Evolutionary conservation across 2,888 invertebrate species (phyloP), one percentile per base, ranked within the genome.

Genomic region (Emmelina monodactyla): DNA sequence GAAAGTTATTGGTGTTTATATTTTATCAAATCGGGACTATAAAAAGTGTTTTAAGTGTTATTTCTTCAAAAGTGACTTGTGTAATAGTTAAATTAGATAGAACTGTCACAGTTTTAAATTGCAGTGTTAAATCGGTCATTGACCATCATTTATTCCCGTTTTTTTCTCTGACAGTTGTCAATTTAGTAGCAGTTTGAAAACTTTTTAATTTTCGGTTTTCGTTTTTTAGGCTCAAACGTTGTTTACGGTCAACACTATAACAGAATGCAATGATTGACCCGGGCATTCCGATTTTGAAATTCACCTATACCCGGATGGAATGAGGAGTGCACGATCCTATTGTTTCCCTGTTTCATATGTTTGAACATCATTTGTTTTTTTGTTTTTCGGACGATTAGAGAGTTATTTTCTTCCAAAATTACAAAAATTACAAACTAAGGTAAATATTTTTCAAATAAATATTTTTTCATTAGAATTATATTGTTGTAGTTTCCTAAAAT

Each of bases 281-380:
- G 61, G 61, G 66, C 56, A 69, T 80, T 79, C 79, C 59, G 58
- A 72, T 71, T 80, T 80, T 71, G 66, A 79, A 78, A 70, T 66
- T 69, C 55, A 58, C 67, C 63, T 63, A 67, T 62, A 67, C 68
- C 66, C 68, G 69, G 70, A 78, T 79, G 79, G 78, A 78, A 79
- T 78, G 78, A 78, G 64, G 72, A 78, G 73, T 73, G 73, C 72
- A 76, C 65, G 62, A 66, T 70, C 75, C 64, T 60, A 78, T 79
- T 79, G 76, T 80, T 79, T 78, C 67, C 68, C 62, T 71, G 65
- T 76, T 79, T 79, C 78, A 62, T 75, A 78, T 78, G 78, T 79
- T 78, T 78, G 70, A 78, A 67, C 70, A 70, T 75, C 79, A 76
- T 76, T 79, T 79, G 79, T 79, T 79, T 79, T 76, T 79, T 79